These are phyloP conservation scores for Chironex yamaguchii DNA, from an alignment of 30 jellyfish, hydroid and myxozoan genomes.

Conservation along the genomic window DNA sequence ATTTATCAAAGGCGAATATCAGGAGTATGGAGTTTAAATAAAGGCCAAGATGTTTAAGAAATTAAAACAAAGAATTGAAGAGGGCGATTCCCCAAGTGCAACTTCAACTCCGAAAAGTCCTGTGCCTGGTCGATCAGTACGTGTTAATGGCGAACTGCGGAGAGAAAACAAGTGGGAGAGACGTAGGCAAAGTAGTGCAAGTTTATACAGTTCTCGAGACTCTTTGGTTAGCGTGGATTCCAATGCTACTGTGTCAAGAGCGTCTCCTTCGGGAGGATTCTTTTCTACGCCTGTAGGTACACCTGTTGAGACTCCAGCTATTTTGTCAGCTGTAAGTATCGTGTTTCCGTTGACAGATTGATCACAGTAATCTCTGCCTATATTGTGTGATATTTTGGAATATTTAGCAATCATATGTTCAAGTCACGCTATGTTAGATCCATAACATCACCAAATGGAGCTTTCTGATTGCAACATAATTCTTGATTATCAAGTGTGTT, in stretches of 20 bases:
- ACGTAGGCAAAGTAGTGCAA: slow-evolving; percentile 80
- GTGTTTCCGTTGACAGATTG: no score
- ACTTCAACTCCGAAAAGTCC: slow-evolving; percentile 41
- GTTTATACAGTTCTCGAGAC: slow-evolving; percentile 94
- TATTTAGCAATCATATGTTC: no score
- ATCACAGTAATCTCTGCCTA: no score
- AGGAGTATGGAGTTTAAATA: not conserved
- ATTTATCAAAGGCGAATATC: not conserved
- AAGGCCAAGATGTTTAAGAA: slow-evolving; percentile 76
- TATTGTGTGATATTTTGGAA: no score
- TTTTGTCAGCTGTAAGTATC: slow-evolving; percentile 49
- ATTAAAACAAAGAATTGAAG: slow-evolving; percentile 93
- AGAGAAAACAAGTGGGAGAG: slow-evolving; percentile 97
- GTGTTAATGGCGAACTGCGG: slow-evolving; percentile 46
- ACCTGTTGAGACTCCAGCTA: slow-evolving; percentile 72
- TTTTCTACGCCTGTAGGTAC: slow-evolving; percentile 73
- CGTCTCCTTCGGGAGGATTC: slow-evolving; percentile 73
- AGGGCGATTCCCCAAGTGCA: slow-evolving; percentile 84
- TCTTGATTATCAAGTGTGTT: no score
- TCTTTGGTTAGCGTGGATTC: slow-evolving; percentile 84
- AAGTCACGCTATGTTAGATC: no score
- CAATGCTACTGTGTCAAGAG: slow-evolving; percentile 79
- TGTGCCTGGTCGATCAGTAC: slow-evolving; percentile 21
- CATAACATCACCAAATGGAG: no score
- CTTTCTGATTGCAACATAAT: no score